Conservation (phyloP, 1,140 invertebrate species). For the Leucophenga varia region DNA sequence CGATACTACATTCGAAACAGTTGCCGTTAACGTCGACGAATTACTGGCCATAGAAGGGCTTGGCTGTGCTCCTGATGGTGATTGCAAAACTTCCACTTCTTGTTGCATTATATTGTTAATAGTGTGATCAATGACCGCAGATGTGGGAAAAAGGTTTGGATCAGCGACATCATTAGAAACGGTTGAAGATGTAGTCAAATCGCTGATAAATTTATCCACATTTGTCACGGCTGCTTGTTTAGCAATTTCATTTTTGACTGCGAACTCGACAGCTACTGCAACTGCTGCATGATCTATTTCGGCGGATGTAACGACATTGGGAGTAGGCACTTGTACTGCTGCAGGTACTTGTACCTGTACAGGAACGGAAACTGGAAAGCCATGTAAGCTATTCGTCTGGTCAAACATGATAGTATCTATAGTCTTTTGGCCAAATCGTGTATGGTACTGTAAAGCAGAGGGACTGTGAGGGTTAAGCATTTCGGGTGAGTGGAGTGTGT, state of each 20-base stretch:
- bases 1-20: slow-evolving; percentile 17
- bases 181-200: slow-evolving; percentile 42
- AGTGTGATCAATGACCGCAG: slow-evolving; percentile 42
- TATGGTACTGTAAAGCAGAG: slow-evolving; percentile 36
- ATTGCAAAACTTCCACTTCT: slow-evolving; percentile 21
- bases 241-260: slow-evolving; percentile 60
- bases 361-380: slow-evolving; percentile 26
- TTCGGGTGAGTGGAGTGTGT: slow-evolving; percentile 26
- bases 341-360: slow-evolving; percentile 19
- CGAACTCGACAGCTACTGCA: slow-evolving; percentile 58
- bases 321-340: slow-evolving; percentile 26
- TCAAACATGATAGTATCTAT: slow-evolving; percentile 51
- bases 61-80: slow-evolving; percentile 10
- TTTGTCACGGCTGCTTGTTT: slow-evolving; percentile 23
- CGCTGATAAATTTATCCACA: slow-evolving; percentile 48
- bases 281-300: slow-evolving; percentile 33
- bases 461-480: slow-evolving; percentile 36
- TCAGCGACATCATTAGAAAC: slow-evolving; percentile 34
- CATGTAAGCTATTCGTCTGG: slow-evolving; percentile 45
- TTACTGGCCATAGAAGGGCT: slow-evolving; percentile 38
- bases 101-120: slow-evolving; percentile 42
- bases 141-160: slow-evolving; percentile 23
- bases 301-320: slow-evolving; percentile 22
- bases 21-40: slow-evolving; percentile 25
- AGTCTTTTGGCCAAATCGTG: slow-evolving; percentile 33